These are phyloP conservation scores for Ostrea denselamellosa DNA, from an alignment of 1,140 invertebrate genomes.

Conservation along the genomic window DNA sequence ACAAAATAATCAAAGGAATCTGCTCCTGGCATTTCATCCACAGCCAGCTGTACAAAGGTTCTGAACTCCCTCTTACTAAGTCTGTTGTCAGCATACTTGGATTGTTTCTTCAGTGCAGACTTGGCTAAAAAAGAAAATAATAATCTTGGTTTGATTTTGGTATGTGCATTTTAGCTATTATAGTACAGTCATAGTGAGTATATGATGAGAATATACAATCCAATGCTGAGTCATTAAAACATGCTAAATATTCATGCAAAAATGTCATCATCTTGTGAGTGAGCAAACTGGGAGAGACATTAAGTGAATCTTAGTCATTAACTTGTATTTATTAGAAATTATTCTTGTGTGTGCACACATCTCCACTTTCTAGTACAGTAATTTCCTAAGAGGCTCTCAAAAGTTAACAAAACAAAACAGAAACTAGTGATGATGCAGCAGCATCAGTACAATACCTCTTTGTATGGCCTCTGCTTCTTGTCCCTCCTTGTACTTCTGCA, in stretches of 20 bases:
- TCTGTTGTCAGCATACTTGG: conserved; percentile 70
- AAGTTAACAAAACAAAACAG: background rate
- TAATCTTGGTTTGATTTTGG: background rate
- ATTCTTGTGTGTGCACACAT: too few relatives aligned
- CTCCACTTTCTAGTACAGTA: too few relatives aligned
- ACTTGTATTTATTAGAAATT: background rate
- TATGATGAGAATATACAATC: background rate
- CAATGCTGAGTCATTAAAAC: background rate
- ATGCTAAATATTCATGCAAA: background rate
- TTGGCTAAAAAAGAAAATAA: conserved; percentile 63
- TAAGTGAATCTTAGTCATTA: too few relatives aligned
- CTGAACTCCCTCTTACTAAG: conserved; percentile 76
- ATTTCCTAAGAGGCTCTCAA: too few relatives aligned
- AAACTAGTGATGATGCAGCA: too few relatives aligned
- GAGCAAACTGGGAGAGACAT: background rate
- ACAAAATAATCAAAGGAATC: conserved; percentile 76
- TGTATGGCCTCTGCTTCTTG: conserved; percentile 71
- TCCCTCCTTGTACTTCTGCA: conserved; percentile 77
- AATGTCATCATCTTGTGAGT: background rate
- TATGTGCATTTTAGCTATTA: background rate
- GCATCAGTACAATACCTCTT: conserved; percentile 62
- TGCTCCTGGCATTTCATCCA: conserved; percentile 70
- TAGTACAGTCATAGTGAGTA: background rate
- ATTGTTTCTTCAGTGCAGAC: conserved; percentile 65
- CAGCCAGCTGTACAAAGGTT: conserved; percentile 68